Percentiles rank a stretch among this genome's conserved stretches.
Conservation (phyloP, 2,797 vertebrate species). For the Gallirallus australis region DNA sequence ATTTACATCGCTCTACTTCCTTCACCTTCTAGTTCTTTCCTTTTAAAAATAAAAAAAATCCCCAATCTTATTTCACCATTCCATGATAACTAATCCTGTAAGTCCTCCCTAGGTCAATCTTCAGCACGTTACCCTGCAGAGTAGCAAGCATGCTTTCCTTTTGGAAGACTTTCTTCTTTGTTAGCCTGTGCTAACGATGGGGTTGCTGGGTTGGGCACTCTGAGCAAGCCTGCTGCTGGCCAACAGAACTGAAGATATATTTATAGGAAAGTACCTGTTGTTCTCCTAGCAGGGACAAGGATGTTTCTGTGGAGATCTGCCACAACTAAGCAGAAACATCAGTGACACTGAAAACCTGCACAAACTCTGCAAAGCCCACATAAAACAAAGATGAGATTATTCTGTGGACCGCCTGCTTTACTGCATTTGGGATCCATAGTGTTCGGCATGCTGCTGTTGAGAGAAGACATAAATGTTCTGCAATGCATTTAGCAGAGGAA, state of each 20-base stretch:
- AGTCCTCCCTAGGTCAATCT: background rate
- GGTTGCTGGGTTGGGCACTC: background rate
- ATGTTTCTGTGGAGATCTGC: background rate
- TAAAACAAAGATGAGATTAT: background rate
- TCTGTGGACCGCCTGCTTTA: background rate
- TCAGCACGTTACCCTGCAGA: background rate
- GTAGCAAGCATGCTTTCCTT: background rate
- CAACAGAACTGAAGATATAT: background rate
- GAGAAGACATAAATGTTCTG: background rate
- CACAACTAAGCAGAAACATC: background rate
- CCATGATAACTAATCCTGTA: background rate
- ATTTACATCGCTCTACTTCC: background rate
- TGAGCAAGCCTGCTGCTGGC: background rate
- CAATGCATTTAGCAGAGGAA: background rate
- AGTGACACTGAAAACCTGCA: background rate
- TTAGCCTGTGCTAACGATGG: background rate
- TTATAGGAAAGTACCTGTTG: background rate
- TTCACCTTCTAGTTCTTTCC: background rate
- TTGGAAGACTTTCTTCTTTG: background rate
- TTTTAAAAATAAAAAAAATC: background rate
- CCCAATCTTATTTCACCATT: background rate
- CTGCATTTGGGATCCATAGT: background rate
- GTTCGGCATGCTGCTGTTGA: background rate
- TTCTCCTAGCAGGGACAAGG: background rate
- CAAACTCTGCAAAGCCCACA: background rate